Conservation (phyloP, 2,888 invertebrate species). For the Spialia ferax region DNA sequence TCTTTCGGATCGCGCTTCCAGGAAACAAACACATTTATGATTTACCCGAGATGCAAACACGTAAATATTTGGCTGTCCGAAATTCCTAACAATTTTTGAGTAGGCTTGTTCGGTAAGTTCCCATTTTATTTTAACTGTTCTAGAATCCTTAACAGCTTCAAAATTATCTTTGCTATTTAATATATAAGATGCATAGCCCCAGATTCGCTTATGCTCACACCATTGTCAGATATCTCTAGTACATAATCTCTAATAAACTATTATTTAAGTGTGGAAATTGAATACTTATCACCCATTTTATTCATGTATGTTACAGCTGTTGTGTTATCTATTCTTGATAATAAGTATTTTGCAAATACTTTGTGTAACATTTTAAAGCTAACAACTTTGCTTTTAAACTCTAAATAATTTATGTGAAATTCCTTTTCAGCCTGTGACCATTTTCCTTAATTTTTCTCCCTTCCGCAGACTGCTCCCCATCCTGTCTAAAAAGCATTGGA, state of each 20-base stretch:
- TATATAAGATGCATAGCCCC: not conserved
- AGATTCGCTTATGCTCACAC: not conserved
- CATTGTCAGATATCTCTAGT: not conserved
- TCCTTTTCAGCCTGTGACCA: too few species aligned
- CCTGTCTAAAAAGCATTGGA: not conserved
- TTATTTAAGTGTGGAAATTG: not conserved
- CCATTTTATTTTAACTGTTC: conserved; percentile 4
- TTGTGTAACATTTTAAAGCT: not conserved
- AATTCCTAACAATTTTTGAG: not conserved
- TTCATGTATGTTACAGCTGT: not conserved
- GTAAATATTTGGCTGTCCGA: not conserved
- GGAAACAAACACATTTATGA: not conserved
- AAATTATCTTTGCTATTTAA: not conserved
- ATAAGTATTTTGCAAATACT: not conserved
- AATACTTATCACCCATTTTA: not conserved
- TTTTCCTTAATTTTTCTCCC: too few species aligned
- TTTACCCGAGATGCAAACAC: not conserved
- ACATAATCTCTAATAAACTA: too few species aligned
- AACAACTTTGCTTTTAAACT: not conserved
- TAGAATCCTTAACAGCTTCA: not conserved
- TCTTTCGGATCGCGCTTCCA: not conserved
- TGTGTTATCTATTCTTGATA: not conserved
- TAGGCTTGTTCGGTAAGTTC: not conserved
- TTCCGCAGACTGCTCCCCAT: too few species aligned
- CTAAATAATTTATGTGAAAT: too few species aligned